A percentile compares a stretch with the other conserved stretches of the same genome.
These are phyloP conservation scores for Blastomussa wellsi DNA, from an alignment of 92 coral and sea anemone species.

Conservation along the genomic window DNA sequence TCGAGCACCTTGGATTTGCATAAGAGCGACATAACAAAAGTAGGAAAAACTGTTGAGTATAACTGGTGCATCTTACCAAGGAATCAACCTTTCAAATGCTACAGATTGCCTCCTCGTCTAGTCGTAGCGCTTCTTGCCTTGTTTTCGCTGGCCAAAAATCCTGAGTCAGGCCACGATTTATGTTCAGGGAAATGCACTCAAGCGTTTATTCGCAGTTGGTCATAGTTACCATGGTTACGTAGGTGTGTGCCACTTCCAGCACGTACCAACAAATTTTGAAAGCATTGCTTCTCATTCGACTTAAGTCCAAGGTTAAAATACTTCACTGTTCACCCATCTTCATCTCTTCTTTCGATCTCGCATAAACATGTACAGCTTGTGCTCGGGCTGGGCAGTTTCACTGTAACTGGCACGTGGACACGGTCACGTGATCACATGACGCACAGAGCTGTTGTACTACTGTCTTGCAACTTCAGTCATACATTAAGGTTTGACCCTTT, in stretches of 20 bases:
- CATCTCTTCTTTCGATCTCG: neutral
- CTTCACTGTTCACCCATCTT: neutral
- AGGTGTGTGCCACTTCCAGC: neutral
- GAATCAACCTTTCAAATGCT: neutral
- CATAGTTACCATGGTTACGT: neutral
- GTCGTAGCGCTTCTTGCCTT: neutral
- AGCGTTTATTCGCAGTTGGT: neutral
- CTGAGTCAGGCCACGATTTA: neutral
- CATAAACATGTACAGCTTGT: neutral
- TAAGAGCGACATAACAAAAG: neutral
- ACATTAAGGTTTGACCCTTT: neutral
- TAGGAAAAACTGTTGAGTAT: no score
- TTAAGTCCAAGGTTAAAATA: neutral
- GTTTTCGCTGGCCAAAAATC: neutral
- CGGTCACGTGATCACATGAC: neutral
- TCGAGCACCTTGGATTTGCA: neutral
- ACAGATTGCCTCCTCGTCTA: neutral
- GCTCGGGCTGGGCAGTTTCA: neutral
- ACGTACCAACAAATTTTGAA: neutral
- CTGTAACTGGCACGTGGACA: neutral
- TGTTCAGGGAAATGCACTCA: neutral
- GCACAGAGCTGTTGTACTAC: neutral
- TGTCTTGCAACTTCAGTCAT: neutral
- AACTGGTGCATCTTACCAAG: neutral
- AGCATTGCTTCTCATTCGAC: neutral